Evolutionary conservation across 2,888 invertebrate species (phyloP).

Genomic region (Leptinotarsa tumamoca): DNA sequence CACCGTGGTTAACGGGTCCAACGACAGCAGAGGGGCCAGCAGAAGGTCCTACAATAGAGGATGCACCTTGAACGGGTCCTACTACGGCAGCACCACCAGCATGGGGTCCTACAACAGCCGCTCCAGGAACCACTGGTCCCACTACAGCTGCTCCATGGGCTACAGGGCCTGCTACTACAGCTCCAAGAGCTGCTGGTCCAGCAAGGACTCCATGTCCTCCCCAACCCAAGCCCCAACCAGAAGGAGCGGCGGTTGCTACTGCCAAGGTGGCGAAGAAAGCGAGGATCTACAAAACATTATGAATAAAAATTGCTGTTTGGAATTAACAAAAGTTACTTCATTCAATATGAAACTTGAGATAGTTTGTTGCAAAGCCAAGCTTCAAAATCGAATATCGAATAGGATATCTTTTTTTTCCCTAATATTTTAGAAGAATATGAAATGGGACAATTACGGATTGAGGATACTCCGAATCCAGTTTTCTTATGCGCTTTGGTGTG

Average conservation of each 20-base stretch:
- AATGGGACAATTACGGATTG: too few species aligned
- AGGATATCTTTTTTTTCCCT: too few species aligned
- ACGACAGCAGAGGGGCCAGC: constrained; percentile 41
- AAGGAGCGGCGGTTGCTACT: constrained; percentile 47
- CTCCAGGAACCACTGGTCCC: constrained; percentile 41
- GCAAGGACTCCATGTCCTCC: constrained; percentile 29
- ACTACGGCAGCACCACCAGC: constrained; percentile 41
- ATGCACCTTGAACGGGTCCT: constrained; percentile 45
- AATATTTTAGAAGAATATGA: too few species aligned
- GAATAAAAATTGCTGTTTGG: too few species aligned
- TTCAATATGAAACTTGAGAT: too few species aligned
- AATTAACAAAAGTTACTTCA: too few species aligned
- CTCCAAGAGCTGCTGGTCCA: constrained; percentile 40
- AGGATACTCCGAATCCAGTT: too few species aligned
- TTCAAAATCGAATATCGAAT: too few species aligned
- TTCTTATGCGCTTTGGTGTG: too few species aligned
- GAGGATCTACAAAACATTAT: constrained; percentile 39
- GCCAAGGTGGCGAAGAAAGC: constrained; percentile 48
- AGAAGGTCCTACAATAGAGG: constrained; percentile 46
- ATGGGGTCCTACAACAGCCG: constrained; percentile 46
- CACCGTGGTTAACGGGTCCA: constrained; percentile 43
- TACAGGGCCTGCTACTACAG: constrained; percentile 41
- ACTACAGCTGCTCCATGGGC: constrained; percentile 43
- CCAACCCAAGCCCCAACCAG: constrained; percentile 27
- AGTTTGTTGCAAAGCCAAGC: too few species aligned